Percentiles rank a stretch among this genome's conserved stretches.
Evolutionary conservation across 2,113 vertebrate genomes (phyloP).

Genomic region (Misgurnus mizolepis): DNA sequence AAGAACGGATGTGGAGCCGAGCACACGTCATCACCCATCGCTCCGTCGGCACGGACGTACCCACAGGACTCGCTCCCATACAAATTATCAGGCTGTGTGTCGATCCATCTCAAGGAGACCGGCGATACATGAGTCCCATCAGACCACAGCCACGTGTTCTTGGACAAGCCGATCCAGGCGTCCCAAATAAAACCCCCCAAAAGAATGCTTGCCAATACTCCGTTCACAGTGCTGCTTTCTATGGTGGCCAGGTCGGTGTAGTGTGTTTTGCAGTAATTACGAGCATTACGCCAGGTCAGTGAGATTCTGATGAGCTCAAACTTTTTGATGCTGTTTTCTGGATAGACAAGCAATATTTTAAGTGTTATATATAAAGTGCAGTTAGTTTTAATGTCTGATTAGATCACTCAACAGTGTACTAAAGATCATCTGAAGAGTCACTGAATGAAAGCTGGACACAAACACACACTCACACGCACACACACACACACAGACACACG

Average conservation of each 20-base stretch:
- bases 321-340: rapidly evolving
- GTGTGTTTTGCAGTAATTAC: background rate
- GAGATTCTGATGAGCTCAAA: rapidly evolving
- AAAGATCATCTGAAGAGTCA: background rate
- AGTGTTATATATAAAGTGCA: too few relatives aligned
- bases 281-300: background rate
- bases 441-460: background rate
- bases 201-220: rapidly evolving
- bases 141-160: conserved; percentile 12
- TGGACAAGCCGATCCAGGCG: conserved; percentile 7
- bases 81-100: background rate
- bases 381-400: background rate
- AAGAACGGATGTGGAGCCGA: background rate
- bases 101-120: background rate
- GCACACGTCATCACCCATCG: background rate
- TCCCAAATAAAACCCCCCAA: background rate
- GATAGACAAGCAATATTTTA: background rate
- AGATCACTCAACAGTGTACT: background rate
- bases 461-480: background rate
- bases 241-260: background rate
- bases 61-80: background rate
- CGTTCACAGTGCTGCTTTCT: rapidly evolving
- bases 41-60: background rate
- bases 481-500: too few relatives aligned
- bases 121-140: background rate